Evolutionary conservation across 2,888 invertebrate species (phyloP), one percentile per base, ranked within the genome.

Genomic region (Cetonia aurata): DNA sequence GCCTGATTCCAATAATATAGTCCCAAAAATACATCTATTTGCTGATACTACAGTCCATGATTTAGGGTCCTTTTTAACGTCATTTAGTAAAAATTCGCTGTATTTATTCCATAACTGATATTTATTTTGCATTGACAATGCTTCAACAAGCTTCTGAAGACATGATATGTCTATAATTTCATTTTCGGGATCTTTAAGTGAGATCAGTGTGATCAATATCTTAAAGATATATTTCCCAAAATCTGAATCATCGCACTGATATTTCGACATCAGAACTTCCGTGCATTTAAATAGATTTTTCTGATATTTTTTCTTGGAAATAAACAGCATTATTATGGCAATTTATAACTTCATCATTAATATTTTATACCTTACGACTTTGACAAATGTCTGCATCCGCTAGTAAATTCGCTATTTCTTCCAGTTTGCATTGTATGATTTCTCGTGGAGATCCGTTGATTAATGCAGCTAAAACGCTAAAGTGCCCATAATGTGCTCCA

Each of bases 11-110:
- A 84, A 77, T 57, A 93, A 80, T 33, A 89, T 85, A 19, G 89
- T 87, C 75, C 90, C 89, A 78, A 95, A 90, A 74, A 95, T 87
- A 70, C 89, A 89, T 50, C 90, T 86, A 77, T 94, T 91, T 0
- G 90, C 87, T 1, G 89, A 89, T 65, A 89, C 85, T 68, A 88
- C 82, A 0, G 88, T 90, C 95, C 94, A 95, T 0, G 87, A 83
- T 72, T 87, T 84, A 6, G 88, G 88, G 74, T 87, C 88, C 66
- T 84, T 85, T 53, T 87, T 86, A 62, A 92, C 87, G 17, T 84
- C 84, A 0, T 85, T 81, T 31, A 93, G 79, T 8, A 92, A 79
- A 4, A 80, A 78, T 1, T 84, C 81, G 10, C 89, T 82, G 78
- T 90, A 87, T 56, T 80, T 80, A 65, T 83, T 83, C 79, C 90